Percentiles rank a stretch among this genome's conserved stretches.
Conservation (phyloP, 2,888 invertebrate species). For the Drosophila subquinaria region DNA sequence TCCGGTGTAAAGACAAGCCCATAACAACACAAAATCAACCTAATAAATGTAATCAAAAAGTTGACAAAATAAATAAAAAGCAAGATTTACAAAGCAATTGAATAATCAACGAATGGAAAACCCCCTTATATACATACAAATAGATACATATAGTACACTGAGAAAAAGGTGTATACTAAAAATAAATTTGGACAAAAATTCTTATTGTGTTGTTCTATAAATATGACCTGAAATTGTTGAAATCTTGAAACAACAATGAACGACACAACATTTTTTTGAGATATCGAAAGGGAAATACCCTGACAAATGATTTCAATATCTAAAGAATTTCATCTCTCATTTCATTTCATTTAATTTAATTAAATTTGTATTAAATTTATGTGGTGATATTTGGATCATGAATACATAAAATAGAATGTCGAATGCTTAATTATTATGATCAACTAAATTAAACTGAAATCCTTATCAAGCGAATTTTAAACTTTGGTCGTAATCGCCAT, state of each 20-base stretch:
- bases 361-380: no score
- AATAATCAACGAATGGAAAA: constrained; percentile 37
- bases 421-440: no score
- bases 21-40: not conserved
- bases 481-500: not conserved
- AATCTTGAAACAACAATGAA: constrained; percentile 6
- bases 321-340: not conserved
- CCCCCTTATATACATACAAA: constrained; percentile 32
- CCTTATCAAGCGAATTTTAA: no score
- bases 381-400: no score
- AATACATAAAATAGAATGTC: no score
- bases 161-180: constrained; percentile 13
- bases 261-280: not conserved
- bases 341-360: no score
- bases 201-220: constrained; percentile 13
- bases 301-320: not conserved
- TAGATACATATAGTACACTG: constrained; percentile 17
- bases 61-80: constrained; percentile 44
- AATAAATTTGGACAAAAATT: constrained; percentile 7
- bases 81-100: constrained; percentile 53
- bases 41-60: constrained; percentile 41
- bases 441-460: no score
- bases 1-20: not conserved
- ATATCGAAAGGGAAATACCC: not conserved
- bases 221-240: constrained; percentile 4